Base-by-base conservation (phyloP, 2,113 vertebrate species). In the Noctilio leporinus region DNA sequence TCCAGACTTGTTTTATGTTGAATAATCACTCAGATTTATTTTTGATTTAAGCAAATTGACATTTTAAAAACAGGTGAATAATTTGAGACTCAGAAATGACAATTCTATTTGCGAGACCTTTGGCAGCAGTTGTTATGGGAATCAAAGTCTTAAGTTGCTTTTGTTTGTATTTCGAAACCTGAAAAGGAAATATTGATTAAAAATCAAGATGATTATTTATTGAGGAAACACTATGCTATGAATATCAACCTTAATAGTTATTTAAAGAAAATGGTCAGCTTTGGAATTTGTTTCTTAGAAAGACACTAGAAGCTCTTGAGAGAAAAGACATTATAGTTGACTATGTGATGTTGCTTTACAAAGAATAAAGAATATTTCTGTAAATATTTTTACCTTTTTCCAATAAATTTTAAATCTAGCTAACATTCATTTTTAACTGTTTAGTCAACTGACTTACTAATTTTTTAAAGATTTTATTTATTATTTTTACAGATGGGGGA, bases 21-120 rank as follows among this genome's bases (percentile, higher is more conserved):
- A 92, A 85, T 90, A 94, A 95, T 88, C 81, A 96, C 35, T 92
- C 35, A 45, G 35, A 43, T 51, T 89, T 92, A 93, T 77, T 96
- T 97, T 97, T 94, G 89, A 94, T 65, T 22, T 80, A 69, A 80
- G 40, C 51, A 91, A 93, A 89, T 45, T 88, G 70, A 59, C 26
- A 53, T 47, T 40, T 35, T 62, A 87, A 64, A 11, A 75, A 59
- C 38, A 90, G 65, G 76, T 91, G 33, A 91, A 82, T 77, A 45
- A 93, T 87, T 95, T 94, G 88, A 85, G 33, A 47, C 11, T 82
- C 45, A 91, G 26, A 78, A 38, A 82, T 64, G 59, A 69, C 17
- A 81, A 33, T 93, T 96, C 33, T 93, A 43, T 82, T 83, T 92
- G 47, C 6, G 91, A 96, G 51, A 81, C 7, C 45, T 93, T 49